Percentiles rank a stretch among this genome's conserved stretches.
Conservation (phyloP, 2,797 vertebrate species). For the Eulemur albifrons region DNA sequence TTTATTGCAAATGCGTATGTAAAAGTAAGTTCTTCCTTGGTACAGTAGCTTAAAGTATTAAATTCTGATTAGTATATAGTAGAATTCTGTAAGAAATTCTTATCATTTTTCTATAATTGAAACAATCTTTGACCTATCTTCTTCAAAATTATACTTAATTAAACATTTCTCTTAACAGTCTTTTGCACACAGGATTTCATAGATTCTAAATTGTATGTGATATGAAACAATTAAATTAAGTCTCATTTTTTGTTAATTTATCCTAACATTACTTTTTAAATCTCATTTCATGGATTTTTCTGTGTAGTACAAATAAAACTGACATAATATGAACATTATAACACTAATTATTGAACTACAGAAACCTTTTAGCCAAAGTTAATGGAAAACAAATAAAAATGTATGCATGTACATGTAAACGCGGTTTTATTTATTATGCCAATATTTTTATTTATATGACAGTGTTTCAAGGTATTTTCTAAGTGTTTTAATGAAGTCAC, state of each 20-base stretch:
- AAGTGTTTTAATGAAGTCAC: constrained; percentile 2
- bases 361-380: not conserved
- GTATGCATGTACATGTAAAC: not conserved
- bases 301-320: not conserved
- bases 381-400: not conserved
- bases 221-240: not conserved
- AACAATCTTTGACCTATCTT: not conserved
- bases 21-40: not conserved
- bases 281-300: not conserved
- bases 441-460: constrained; percentile 45
- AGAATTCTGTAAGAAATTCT: not conserved
- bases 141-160: not conserved
- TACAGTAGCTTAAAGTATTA: not conserved
- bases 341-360: not conserved
- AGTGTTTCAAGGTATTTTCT: constrained; percentile 48
- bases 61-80: not conserved
- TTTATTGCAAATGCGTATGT: not conserved
- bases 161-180: not conserved
- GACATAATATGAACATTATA: not conserved
- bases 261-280: not conserved
- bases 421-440: not conserved
- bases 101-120: not conserved
- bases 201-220: not conserved
- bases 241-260: not conserved
- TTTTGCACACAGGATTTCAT: not conserved